phyloP scores from a whole-genome alignment of 2,888 invertebrate genomes.

The Cantharis flavilabris region DNA sequence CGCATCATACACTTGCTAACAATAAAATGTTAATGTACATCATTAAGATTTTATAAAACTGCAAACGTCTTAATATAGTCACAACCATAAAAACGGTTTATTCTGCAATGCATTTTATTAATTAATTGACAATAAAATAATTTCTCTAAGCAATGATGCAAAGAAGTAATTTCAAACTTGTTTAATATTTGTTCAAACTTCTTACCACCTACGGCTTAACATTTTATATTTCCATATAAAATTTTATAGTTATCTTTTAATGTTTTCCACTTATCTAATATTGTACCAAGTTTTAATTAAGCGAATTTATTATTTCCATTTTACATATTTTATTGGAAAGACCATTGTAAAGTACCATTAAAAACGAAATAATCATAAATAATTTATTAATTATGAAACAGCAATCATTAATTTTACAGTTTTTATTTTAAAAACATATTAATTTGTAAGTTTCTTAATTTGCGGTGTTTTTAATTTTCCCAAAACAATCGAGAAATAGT shows the following conservation, averaged over 20 bases:
- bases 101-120: neutral
- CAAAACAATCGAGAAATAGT: neutral
- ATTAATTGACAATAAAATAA: neutral
- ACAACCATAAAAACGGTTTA: neutral
- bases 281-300: neutral
- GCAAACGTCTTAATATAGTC: neutral
- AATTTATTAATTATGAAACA: neutral
- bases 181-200: neutral
- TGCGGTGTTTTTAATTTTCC: neutral
- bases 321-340: neutral
- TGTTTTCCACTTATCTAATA: neutral
- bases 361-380: neutral
- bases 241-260: neutral
- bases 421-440: neutral
- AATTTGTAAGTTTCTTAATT: neutral
- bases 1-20: neutral
- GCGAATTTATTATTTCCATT: neutral
- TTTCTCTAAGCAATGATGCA: neutral
- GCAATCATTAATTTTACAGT: neutral
- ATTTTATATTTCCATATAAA: neutral
- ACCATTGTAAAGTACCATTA: neutral
- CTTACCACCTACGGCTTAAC: neutral
- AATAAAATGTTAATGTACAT: neutral
- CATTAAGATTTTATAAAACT: neutral
- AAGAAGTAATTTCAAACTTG: neutral